Percentiles rank a stretch among this genome's conserved stretches.
These are phyloP conservation scores for Myiothlypis coronata DNA, from an alignment of 2,797 vertebrate genomes.

Conservation along the genomic window DNA sequence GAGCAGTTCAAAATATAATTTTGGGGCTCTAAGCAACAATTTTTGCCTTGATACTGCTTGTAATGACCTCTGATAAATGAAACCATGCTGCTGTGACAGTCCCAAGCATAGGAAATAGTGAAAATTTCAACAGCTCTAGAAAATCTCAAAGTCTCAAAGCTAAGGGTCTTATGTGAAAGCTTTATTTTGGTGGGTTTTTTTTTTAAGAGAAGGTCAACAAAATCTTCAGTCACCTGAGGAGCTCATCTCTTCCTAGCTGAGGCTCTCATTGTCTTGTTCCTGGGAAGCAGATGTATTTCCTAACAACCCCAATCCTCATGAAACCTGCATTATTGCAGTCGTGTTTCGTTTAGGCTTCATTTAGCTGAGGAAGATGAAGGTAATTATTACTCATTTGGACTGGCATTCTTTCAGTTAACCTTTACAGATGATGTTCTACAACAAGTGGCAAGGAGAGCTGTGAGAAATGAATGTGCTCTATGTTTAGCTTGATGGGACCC, in stretches of 20 bases:
- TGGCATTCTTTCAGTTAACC: conserved; percentile 23
- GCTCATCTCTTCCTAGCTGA: background rate
- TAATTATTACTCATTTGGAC: conserved; percentile 13
- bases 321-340: background rate
- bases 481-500: background rate
- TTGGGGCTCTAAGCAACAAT: background rate
- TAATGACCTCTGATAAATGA: background rate
- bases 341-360: background rate
- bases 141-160: background rate
- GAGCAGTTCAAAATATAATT: background rate
- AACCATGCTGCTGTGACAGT: background rate
- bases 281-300: background rate
- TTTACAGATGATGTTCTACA: background rate
- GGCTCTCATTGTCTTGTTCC: background rate
- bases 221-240: background rate
- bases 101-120: background rate
- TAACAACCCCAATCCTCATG: background rate
- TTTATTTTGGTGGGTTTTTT: background rate
- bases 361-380: conserved; percentile 13
- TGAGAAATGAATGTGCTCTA: background rate
- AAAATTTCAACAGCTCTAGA: background rate
- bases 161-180: background rate
- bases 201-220: background rate
- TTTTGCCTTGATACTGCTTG: background rate
- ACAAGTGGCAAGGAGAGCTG: background rate